A percentile compares a stretch with the other conserved stretches of the same genome.
Evolutionary conservation across 1,140 invertebrate genomes (phyloP).

Genomic region (Zaprionus taronus): DNA sequence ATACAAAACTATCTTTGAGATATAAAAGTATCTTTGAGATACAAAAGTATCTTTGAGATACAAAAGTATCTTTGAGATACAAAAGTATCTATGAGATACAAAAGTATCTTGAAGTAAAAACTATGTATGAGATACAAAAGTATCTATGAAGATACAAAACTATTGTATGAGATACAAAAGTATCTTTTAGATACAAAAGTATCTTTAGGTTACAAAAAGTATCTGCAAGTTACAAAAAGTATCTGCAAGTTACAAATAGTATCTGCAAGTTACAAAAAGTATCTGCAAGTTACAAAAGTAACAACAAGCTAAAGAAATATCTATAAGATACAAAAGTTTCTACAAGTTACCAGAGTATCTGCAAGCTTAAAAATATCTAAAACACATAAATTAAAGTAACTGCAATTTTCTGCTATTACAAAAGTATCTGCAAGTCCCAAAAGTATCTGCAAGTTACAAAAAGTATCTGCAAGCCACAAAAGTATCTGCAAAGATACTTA

Average conservation of each 20-base stretch:
- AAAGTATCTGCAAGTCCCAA: background rate
- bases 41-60: too few relatives aligned
- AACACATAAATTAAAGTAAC: background rate
- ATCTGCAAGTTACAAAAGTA: slow-evolving; percentile 35
- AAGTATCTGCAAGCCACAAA: slow-evolving; percentile 47
- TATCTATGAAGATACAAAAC: background rate
- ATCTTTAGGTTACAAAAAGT: background rate
- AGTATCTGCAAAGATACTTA: slow-evolving; percentile 4
- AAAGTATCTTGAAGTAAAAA: background rate
- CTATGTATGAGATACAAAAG: background rate
- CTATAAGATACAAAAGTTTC: slow-evolving; percentile 26
- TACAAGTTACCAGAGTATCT: background rate
- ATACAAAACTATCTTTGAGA: background rate
- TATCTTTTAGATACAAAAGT: background rate
- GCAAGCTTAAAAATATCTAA: background rate
- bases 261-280: slow-evolving; percentile 47
- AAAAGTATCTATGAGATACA: background rate
- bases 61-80: background rate
- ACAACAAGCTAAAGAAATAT: slow-evolving; percentile 12
- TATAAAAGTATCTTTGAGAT: too few relatives aligned
- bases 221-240: background rate
- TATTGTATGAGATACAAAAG: background rate
- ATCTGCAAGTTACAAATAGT: slow-evolving; percentile 42
- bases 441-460: slow-evolving; percentile 30
- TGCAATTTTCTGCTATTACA: background rate